A percentile compares a stretch with the other conserved stretches of the same genome.
These are phyloP conservation scores for Melolontha melolontha DNA, from an alignment of 2,888 invertebrate genomes.

Conservation along the genomic window DNA sequence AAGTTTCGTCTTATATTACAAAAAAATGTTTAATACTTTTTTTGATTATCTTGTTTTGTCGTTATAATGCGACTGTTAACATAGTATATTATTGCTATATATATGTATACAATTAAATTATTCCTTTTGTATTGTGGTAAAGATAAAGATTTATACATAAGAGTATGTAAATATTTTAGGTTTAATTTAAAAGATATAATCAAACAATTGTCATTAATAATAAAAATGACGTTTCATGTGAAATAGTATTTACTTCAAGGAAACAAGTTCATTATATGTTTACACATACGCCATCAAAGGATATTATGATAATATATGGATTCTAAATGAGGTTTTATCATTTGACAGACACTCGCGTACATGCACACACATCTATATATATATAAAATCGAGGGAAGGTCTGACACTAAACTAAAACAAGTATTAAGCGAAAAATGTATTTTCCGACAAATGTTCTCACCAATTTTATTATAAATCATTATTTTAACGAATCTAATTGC, in stretches of 20 bases:
- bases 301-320: too few species aligned
- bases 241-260: too few species aligned
- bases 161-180: too few species aligned
- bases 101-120: too few species aligned
- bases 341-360: background rate
- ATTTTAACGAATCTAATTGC: conserved; percentile 33
- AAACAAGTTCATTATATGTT: background rate
- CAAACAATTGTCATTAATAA: conserved; percentile 8
- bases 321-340: background rate
- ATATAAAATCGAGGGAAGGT: conserved; percentile 4
- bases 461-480: conserved; percentile 34
- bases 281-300: background rate
- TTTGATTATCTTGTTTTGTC: too few species aligned
- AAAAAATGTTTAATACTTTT: too few species aligned
- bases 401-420: background rate
- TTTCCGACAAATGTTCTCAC: conserved; percentile 20
- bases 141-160: too few species aligned
- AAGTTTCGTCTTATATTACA: too few species aligned
- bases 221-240: background rate
- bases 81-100: too few species aligned
- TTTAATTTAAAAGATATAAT: background rate
- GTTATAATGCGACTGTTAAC: too few species aligned
- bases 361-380: background rate
- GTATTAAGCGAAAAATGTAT: conserved; percentile 15
- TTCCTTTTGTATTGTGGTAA: too few species aligned